A percentile compares a stretch with the other conserved stretches of the same genome.
Evolutionary conservation across 2,888 invertebrate genomes (phyloP).

Genomic region (Ophion ellenae): DNA sequence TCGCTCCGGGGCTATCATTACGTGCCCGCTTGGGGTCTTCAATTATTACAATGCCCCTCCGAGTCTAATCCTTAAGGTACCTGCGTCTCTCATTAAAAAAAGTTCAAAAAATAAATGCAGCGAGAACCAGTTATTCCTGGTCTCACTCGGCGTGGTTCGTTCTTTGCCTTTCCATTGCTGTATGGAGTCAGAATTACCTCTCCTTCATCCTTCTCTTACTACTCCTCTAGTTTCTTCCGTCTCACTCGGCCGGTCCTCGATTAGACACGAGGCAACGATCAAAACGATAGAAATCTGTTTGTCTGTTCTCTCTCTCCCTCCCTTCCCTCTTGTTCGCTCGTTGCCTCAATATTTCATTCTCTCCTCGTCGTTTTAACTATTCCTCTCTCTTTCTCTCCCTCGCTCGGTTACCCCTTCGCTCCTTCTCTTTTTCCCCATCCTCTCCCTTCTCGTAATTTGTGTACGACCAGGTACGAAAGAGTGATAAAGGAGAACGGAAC

Average conservation of each 20-base stretch:
- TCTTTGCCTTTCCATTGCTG: conserved; percentile 16
- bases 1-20: conserved; percentile 66
- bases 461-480: conserved; percentile 28
- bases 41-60: conserved; percentile 66
- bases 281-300: conserved; percentile 9
- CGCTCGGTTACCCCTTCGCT: background rate
- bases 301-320: conserved; percentile 1
- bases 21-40: conserved; percentile 65
- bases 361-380: background rate
- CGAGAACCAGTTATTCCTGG: conserved; percentile 61
- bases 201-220: background rate
- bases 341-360: conserved; percentile 41
- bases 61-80: conserved; percentile 64
- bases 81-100: conserved; percentile 53
- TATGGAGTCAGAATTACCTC: conserved; percentile 12
- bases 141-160: conserved; percentile 2
- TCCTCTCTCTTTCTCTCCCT: conserved; percentile 3
- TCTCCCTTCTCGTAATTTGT: background rate
- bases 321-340: conserved; percentile 10
- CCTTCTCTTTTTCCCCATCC: background rate
- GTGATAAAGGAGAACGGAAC: conserved; percentile 7
- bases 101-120: conserved; percentile 25
- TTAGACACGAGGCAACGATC: conserved; percentile 7
- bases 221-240: background rate
- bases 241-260: conserved; percentile 17